Base-by-base conservation (phyloP, 2,888 invertebrate genomes). In the Noctua fimbriata region DNA sequence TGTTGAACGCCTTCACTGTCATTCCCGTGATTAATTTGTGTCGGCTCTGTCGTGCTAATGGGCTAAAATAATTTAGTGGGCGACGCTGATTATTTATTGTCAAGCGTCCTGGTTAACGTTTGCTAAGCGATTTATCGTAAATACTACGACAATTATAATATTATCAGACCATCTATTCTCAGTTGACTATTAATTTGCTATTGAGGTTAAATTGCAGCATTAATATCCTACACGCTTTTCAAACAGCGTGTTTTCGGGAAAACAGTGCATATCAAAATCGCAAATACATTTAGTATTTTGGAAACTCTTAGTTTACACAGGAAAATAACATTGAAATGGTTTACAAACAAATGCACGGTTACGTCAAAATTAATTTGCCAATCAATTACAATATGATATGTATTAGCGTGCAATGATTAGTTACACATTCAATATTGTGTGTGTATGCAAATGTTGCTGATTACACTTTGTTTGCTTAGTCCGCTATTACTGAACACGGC, bases 11-110 rank as follows among this genome's bases (percentile, higher is more conserved):
- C 94, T 95, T 95, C 93, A 92, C 93, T 95, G 96, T 95, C 96
- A 95, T 95, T 95, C 92, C 88, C 87, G 94, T 96, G 96, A 97
- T 96, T 96, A 96, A 97, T 96, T 95, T 94, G 94, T 94, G 95
- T 96, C 95, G 93, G 92, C 91, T 88, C 93, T 93, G 95, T 95
- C 95, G 93, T 91, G 93, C 91, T 96, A 96, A 96, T 95, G 95
- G 96, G 94, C 94, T 95, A 94, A 96, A 96, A 96, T 96, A 95
- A 96, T 96, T 96, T 95, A 96, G 95, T 95, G 94, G 95, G 94
- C 93, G 94, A 92, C 93, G 91, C 91, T 92, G 93, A 93, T 95
- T 95, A 95, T 95, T 95, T 95, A 95, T 95, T 92, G 93, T 94
- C 92, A 90, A 91, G 88, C 91, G 90, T 89, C 89, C 89, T 89